Percentiles rank a stretch among this genome's conserved stretches.
Conservation (phyloP, 2,113 vertebrate genomes). For the Planiliza haematocheilus region DNA sequence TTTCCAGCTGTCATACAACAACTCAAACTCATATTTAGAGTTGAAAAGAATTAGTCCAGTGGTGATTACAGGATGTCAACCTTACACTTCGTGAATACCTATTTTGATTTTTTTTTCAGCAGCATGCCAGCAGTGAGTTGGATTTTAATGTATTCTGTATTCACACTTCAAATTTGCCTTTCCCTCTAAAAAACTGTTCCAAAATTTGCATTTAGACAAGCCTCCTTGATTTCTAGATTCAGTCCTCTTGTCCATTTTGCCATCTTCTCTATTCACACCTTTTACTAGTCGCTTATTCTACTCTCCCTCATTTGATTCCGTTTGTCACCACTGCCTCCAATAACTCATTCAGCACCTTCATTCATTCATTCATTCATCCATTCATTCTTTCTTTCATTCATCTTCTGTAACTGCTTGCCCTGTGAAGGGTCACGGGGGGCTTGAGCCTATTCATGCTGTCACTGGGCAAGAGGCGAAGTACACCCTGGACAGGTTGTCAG, state of each 20-base stretch:
- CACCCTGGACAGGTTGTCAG: no score
- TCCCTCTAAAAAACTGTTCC: constrained; percentile 32
- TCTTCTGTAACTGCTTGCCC: no score
- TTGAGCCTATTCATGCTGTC: no score
- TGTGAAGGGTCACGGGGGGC: no score
- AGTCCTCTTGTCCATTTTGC: constrained; percentile 8
- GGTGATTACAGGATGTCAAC: neutral
- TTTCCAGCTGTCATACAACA: constrained; percentile 27
- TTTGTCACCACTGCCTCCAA: constrained; percentile 1
- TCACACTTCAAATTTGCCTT: constrained; percentile 7
- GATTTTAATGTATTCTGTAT: constrained; percentile 14
- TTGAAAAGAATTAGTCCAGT: neutral
- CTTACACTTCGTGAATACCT: constrained; percentile 7
- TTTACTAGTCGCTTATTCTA: constrained; percentile 9
- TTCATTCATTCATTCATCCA: no score
- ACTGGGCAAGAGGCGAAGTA: no score
- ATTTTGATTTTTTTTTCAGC: neutral
- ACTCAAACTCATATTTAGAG: constrained; percentile 26
- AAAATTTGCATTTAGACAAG: constrained; percentile 64
- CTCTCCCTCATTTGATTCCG: constrained; percentile 10
- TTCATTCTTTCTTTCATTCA: no score
- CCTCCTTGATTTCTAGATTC: constrained; percentile 44
- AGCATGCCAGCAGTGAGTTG: neutral
- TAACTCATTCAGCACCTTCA: constrained; percentile 15
- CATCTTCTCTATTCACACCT: constrained; percentile 34